phyloP scores from a whole-genome alignment of 2,797 vertebrate species.

The Syngnathus acus region DNA sequence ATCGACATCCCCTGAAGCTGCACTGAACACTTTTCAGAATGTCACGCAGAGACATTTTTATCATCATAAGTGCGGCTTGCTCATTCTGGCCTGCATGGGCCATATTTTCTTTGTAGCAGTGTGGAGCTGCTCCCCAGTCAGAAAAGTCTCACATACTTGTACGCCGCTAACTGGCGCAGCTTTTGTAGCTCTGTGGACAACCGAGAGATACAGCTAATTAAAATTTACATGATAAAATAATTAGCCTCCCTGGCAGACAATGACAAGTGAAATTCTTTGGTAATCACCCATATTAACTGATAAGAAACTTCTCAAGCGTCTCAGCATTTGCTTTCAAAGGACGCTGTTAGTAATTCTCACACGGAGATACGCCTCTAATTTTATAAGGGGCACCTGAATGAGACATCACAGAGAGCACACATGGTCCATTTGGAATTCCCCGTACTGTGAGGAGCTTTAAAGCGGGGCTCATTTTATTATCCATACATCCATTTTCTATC shows the following conservation, averaged over 20 bases:
- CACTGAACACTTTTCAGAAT: conserved; percentile 14
- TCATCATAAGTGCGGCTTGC: conserved; percentile 23
- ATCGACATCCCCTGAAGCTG: conserved; percentile 27
- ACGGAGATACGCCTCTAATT: conserved; percentile 20
- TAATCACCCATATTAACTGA: conserved; percentile 63
- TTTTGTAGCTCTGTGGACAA: conserved; percentile 55
- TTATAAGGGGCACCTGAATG: conserved; percentile 1
- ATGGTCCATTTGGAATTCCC: background rate
- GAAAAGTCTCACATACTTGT: conserved; percentile 40
- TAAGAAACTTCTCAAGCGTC: conserved; percentile 61
- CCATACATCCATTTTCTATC: background rate
- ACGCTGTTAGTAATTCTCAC: conserved; percentile 29
- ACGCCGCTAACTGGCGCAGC: conserved; percentile 13
- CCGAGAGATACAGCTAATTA: conserved; percentile 71
- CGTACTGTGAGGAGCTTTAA: background rate
- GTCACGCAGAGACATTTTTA: conserved; percentile 15
- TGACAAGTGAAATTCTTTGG: conserved; percentile 52
- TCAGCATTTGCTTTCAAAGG: conserved; percentile 39
- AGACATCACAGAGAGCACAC: background rate
- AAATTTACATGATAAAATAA: conserved; percentile 74
- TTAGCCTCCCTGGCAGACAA: conserved; percentile 68
- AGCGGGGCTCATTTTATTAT: background rate
- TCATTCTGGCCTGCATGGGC: conserved; percentile 31
- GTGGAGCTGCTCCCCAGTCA: conserved; percentile 28
- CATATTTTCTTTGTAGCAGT: conserved; percentile 32